Conservation (phyloP, 2,888 invertebrate species). For the Leucophora obtusa region DNA sequence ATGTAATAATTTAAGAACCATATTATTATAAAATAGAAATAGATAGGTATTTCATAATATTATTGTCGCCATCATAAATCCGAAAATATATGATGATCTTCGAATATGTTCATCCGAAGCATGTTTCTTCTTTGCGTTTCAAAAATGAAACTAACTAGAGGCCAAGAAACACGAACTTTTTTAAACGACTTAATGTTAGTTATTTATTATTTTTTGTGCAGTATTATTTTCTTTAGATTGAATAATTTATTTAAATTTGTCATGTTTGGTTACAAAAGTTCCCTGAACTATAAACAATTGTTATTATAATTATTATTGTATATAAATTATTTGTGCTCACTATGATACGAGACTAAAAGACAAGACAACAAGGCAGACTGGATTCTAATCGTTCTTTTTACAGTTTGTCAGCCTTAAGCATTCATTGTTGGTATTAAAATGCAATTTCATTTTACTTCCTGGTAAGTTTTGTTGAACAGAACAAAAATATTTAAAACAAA, state of each 20-base stretch:
- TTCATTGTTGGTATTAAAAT: not conserved
- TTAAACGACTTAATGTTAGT: too few species aligned
- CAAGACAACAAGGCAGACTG: not conserved
- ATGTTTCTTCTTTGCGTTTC: too few species aligned
- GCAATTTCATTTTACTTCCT: constrained; percentile 32
- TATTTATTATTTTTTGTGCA: too few species aligned
- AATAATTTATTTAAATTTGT: constrained; percentile 5
- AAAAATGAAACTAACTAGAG: too few species aligned
- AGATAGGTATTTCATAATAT: too few species aligned
- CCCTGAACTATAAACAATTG: constrained; percentile 17
- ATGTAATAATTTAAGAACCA: too few species aligned
- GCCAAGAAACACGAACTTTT: too few species aligned
- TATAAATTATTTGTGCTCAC: not conserved
- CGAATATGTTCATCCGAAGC: too few species aligned
- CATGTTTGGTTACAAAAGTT: constrained; percentile 9
- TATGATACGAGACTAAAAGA: not conserved
- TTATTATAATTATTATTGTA: constrained; percentile 1
- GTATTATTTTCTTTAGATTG: too few species aligned
- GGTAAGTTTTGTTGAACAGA: not conserved
- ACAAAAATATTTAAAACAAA: not conserved
- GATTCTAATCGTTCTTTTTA: not conserved
- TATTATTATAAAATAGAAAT: too few species aligned
- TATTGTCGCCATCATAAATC: too few species aligned
- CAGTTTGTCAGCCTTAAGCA: not conserved
- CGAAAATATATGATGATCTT: too few species aligned